Evolutionary conservation across 2,888 invertebrate species (phyloP).

Genomic region (Mythimna impura): DNA sequence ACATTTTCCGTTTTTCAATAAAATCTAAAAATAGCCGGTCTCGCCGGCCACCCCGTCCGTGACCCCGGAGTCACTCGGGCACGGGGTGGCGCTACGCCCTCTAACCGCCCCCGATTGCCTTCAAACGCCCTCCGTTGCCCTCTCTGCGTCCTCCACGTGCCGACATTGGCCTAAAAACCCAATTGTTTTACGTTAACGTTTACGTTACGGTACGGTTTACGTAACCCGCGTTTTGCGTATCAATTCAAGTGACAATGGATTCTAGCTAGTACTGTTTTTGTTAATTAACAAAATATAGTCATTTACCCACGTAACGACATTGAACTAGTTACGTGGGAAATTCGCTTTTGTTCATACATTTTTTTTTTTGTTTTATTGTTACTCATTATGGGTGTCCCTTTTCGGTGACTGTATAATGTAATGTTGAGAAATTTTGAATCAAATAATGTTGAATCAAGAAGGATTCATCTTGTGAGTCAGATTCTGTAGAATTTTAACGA

Average conservation of each 20-base stretch:
- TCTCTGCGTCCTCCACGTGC: constrained; percentile 53
- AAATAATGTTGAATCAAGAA: constrained; percentile 19
- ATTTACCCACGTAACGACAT: constrained; percentile 62
- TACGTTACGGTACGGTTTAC: constrained; percentile 42
- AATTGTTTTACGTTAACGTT: constrained; percentile 60
- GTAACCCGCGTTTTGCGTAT: constrained; percentile 36
- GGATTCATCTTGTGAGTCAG: constrained; percentile 50
- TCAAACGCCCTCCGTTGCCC: constrained; percentile 56
- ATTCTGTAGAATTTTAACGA: constrained; percentile 41
- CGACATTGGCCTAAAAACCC: constrained; percentile 68
- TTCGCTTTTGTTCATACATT: constrained; percentile 17
- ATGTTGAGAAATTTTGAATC: constrained; percentile 19
- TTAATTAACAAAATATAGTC: constrained; percentile 56
- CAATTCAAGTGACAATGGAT: constrained; percentile 39
- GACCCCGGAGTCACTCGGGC: constrained; percentile 66
- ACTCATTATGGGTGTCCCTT: constrained; percentile 15
- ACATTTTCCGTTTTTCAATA: constrained; percentile 6
- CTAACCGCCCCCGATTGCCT: constrained; percentile 50
- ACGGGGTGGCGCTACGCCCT: constrained; percentile 59
- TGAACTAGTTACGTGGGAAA: constrained; percentile 68
- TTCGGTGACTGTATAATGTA: constrained; percentile 13
- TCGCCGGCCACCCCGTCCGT: constrained; percentile 41
- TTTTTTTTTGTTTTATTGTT: constrained; percentile 38
- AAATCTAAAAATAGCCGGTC: constrained; percentile 46
- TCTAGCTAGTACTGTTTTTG: constrained; percentile 36